Conservation (phyloP, 2,113 vertebrate genomes). For the Oryzias melastigma region DNA sequence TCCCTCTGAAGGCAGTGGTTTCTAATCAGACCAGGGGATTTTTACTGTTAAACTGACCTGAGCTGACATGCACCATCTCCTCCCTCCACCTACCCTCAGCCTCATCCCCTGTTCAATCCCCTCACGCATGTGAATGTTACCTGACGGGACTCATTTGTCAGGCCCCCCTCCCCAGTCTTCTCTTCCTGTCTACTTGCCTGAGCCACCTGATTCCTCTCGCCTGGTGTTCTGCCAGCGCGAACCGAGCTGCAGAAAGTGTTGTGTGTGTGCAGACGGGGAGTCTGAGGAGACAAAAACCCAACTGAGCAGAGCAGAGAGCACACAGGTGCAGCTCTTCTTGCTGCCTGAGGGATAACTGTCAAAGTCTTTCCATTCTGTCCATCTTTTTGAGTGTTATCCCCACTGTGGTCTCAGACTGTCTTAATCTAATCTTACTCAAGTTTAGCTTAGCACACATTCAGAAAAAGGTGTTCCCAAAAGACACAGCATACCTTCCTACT, state of each 20-base stretch:
- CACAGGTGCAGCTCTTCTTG: constrained; percentile 58
- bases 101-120: constrained; percentile 34
- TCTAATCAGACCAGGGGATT: constrained; percentile 45
- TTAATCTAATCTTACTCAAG: constrained; percentile 24
- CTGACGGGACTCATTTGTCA: constrained; percentile 73
- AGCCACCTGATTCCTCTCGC: constrained; percentile 64
- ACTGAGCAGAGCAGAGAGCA: constrained; percentile 45
- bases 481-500: neutral
- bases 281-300: constrained; percentile 34
- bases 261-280: constrained; percentile 15
- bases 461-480: constrained; percentile 35
- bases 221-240: constrained; percentile 41
- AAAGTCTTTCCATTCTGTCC: constrained; percentile 38
- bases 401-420: constrained; percentile 25
- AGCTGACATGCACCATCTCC: constrained; percentile 49
- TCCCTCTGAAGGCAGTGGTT: constrained; percentile 27
- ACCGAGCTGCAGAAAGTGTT: constrained; percentile 18
- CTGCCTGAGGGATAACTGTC: constrained; percentile 59
- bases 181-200: constrained; percentile 36
- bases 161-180: constrained; percentile 20
- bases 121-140: constrained; percentile 61
- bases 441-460: constrained; percentile 28
- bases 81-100: constrained; percentile 21
- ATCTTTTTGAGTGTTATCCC: constrained; percentile 29
- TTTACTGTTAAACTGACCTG: constrained; percentile 53